Conservation (phyloP, 2,888 invertebrate species). For the Conops quadrifasciatus region DNA sequence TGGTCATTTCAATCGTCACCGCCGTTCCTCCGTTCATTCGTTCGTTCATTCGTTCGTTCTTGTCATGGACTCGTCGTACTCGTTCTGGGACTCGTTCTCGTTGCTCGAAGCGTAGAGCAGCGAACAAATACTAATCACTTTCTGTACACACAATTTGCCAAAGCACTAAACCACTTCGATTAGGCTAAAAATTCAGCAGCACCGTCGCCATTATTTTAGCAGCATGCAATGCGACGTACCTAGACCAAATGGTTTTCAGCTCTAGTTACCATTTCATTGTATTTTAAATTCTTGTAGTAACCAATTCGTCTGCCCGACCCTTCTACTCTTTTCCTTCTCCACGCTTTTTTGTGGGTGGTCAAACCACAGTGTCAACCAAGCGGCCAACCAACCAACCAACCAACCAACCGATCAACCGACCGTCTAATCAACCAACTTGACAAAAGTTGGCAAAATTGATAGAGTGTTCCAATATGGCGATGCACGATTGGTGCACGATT, state of each 20-base stretch:
- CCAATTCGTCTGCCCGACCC: background rate
- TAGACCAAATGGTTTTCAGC: background rate
- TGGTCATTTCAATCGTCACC: background rate
- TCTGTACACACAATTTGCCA: conserved; percentile 31
- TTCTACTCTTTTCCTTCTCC: background rate
- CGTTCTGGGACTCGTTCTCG: background rate
- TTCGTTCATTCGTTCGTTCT: background rate
- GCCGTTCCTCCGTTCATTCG: background rate
- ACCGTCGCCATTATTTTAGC: background rate
- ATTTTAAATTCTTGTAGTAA: background rate
- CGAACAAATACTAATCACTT: conserved; percentile 35
- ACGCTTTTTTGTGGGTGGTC: background rate
- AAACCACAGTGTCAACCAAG: background rate
- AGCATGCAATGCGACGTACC: no score
- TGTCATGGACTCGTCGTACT: background rate
- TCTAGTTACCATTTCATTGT: background rate
- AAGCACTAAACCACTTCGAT: conserved; percentile 35
- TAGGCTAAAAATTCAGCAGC: conserved; percentile 30
- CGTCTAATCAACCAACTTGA: background rate
- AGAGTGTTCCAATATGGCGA: conserved; percentile 17
- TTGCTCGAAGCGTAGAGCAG: background rate
- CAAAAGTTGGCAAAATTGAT: conserved; percentile 26
- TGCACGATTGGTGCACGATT: background rate
- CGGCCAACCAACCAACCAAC: background rate
- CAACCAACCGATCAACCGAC: no score